These are phyloP conservation scores for Brachymystax lenok DNA, from an alignment of 2,797 vertebrate species.

Conservation along the genomic window DNA sequence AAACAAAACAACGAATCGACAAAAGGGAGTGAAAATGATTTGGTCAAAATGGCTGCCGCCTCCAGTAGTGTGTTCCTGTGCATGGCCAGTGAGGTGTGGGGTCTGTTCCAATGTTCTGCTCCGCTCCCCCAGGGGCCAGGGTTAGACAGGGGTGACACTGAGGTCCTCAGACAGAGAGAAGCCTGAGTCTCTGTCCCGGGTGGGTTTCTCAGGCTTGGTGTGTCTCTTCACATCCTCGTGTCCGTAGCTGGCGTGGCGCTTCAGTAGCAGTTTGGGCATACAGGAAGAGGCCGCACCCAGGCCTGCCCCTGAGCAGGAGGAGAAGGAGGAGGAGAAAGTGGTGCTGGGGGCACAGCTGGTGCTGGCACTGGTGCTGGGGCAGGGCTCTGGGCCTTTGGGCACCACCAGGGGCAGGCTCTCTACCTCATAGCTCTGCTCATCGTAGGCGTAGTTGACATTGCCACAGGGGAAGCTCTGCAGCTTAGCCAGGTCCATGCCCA, in stretches of 20 bases:
- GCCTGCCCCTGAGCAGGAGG: slow-evolving; percentile 39
- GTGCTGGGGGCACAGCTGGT: slow-evolving; percentile 40
- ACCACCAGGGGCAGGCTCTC: slow-evolving; percentile 72
- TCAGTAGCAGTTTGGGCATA: slow-evolving; percentile 73
- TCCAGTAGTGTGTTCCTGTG: too few relatives aligned
- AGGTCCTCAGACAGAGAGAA: slow-evolving; percentile 91
- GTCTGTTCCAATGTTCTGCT: slow-evolving; percentile 28
- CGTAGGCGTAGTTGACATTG: slow-evolving; percentile 89
- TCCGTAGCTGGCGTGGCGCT: slow-evolving; percentile 84
- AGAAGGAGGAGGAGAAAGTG: slow-evolving; percentile 23
- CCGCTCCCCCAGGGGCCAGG: slow-evolving; percentile 4
- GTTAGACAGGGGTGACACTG: slow-evolving; percentile 80
- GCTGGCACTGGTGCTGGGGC: slow-evolving; percentile 19
- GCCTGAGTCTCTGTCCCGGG: slow-evolving; percentile 87
- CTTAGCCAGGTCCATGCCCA: slow-evolving; percentile 78
- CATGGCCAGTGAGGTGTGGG: not conserved
- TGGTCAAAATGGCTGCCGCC: slow-evolving; percentile 19
- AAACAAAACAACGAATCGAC: slow-evolving; percentile 4
- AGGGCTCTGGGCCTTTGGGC: slow-evolving; percentile 58
- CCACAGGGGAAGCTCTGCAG: slow-evolving; percentile 88
- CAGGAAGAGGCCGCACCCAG: slow-evolving; percentile 55
- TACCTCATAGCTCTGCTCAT: slow-evolving; percentile 79
- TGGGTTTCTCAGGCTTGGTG: slow-evolving; percentile 79
- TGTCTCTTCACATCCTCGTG: slow-evolving; percentile 80
- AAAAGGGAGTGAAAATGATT: slow-evolving; percentile 34